Evolutionary conservation across 1,140 invertebrate genomes (phyloP).

Genomic region (Pogonognathellus flavescens): DNA sequence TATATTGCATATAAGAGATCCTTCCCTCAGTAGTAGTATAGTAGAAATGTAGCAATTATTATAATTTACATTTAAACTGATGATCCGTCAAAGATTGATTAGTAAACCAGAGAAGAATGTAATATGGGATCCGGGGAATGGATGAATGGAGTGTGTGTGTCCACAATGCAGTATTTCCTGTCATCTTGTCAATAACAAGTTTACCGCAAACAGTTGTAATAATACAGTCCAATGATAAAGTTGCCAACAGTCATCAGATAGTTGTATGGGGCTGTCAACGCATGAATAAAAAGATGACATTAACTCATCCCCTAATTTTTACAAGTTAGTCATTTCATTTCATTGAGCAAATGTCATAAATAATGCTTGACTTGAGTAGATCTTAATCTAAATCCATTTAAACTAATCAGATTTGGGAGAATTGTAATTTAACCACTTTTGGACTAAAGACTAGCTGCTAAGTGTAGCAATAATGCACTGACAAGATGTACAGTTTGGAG

Average conservation of each 20-base stretch:
- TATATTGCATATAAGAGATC: no score
- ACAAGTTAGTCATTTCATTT: slow-evolving; percentile 53
- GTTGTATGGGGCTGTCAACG: neutral
- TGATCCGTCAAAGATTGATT: no score
- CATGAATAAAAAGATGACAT: slow-evolving; percentile 23
- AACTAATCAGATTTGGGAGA: slow-evolving; percentile 18
- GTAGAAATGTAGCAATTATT: no score
- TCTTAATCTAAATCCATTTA: slow-evolving; percentile 38
- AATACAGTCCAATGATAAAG: slow-evolving; percentile 2
- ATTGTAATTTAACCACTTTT: slow-evolving; percentile 6
- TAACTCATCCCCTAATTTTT: slow-evolving; percentile 43
- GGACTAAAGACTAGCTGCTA: neutral
- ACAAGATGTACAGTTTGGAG: no score
- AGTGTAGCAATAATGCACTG: neutral
- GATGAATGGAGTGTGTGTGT: no score
- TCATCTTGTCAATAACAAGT: neutral
- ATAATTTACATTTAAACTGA: no score
- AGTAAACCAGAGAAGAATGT: no score
- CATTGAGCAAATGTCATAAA: slow-evolving; percentile 60
- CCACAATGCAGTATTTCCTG: neutral
- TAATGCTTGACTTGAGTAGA: slow-evolving; percentile 48
- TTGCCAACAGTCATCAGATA: slow-evolving; percentile 10
- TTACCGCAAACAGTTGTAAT: neutral
- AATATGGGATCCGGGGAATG: no score
- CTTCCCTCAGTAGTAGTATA: no score